Conservation (phyloP, 2,113 vertebrate species). For the Geococcyx californianus region DNA sequence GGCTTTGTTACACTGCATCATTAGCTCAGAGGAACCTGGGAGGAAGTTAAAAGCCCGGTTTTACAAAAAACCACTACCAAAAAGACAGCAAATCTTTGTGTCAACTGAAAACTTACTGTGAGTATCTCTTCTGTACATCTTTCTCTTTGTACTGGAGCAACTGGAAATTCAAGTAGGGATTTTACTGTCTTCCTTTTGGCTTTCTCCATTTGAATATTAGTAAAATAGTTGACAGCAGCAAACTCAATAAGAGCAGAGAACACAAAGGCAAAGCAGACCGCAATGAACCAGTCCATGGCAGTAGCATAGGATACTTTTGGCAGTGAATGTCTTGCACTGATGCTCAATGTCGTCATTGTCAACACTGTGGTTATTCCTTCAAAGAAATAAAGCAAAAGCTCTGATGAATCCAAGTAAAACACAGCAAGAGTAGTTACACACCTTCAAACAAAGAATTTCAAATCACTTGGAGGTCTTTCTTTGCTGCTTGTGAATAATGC, state of each 20-base stretch:
- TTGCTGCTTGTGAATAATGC: background rate
- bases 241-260: constrained; percentile 99
- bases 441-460: background rate
- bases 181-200: constrained; percentile 89
- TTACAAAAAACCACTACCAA: background rate
- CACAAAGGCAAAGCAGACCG: constrained; percentile 97
- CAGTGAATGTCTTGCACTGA: constrained; percentile 97
- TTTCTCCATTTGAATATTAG: constrained; percentile 88
- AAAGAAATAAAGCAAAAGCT: constrained; percentile 58
- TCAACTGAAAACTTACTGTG: constrained; percentile 76
- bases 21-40: background rate
- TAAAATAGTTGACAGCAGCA: constrained; percentile 98
- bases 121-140: constrained; percentile 80
- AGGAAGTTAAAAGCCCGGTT: background rate
- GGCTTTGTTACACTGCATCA: background rate
- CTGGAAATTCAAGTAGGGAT: constrained; percentile 78
- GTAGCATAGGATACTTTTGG: constrained; percentile 99
- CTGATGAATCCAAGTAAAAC: background rate
- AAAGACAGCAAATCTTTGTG: background rate
- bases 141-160: constrained; percentile 76
- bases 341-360: constrained; percentile 97
- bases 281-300: constrained; percentile 99
- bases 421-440: background rate
- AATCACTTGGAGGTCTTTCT: background rate
- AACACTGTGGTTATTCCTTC: constrained; percentile 97